Conservation (phyloP, 2,888 invertebrate genomes). For the Melieria crassipennis region DNA sequence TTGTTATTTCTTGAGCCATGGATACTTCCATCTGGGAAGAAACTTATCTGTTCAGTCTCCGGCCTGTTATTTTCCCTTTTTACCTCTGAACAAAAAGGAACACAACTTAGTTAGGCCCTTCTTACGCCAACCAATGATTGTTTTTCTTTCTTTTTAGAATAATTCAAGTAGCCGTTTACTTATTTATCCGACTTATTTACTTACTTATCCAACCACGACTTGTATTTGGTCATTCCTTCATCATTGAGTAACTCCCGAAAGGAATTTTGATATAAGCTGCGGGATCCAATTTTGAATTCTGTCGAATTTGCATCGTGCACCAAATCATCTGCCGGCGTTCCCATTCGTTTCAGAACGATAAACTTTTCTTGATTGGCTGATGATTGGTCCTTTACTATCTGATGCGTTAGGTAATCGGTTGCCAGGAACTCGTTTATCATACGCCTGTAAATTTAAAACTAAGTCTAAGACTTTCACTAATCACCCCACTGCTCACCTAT, state of each 20-base stretch:
- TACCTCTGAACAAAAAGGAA: too few relatives aligned
- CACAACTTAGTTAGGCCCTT: too few relatives aligned
- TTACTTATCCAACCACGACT: constrained; percentile 80
- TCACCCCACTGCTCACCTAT: constrained; percentile 68
- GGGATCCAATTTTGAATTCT: not conserved
- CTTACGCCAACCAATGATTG: too few relatives aligned
- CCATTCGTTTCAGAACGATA: constrained; percentile 17
- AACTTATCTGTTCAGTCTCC: too few relatives aligned
- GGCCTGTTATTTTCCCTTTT: too few relatives aligned
- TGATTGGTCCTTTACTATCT: constrained; percentile 74
- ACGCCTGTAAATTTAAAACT: constrained; percentile 66
- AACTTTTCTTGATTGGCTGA: constrained; percentile 41
- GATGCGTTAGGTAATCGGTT: constrained; percentile 77
- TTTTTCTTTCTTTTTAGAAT: too few relatives aligned
- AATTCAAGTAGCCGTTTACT: too few relatives aligned
- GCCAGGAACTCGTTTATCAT: constrained; percentile 84
- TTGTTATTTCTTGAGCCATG: too few relatives aligned
- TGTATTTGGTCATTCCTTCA: constrained; percentile 77
- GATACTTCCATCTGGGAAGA: too few relatives aligned
- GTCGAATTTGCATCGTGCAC: not conserved
- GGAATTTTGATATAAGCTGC: constrained; percentile 56
- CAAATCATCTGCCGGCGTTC: not conserved
- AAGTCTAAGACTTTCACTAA: not conserved
- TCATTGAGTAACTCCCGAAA: constrained; percentile 71
- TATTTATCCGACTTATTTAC: constrained; percentile 41